Evolutionary conservation across 1,140 invertebrate species (phyloP).

Genomic region (Ericerus pela): DNA sequence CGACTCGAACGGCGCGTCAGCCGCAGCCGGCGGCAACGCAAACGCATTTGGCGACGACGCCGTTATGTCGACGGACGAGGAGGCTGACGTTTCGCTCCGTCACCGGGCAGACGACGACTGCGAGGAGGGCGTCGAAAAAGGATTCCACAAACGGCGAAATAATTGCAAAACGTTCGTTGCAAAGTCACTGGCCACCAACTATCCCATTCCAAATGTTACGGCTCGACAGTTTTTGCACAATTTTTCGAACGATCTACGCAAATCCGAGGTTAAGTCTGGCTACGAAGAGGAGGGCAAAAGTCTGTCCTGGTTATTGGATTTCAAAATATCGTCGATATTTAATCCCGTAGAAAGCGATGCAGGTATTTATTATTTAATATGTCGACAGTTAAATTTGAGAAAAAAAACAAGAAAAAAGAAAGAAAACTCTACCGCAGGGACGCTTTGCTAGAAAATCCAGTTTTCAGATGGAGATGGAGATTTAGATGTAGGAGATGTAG

Average conservation of each 20-base stretch:
- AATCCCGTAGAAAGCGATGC: constrained; percentile 1
- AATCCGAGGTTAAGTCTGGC: neutral
- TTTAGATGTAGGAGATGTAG: no score
- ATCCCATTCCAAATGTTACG: neutral
- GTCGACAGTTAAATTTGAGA: no score
- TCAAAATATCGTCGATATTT: constrained; percentile 3
- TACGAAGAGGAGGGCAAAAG: neutral
- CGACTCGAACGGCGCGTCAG: neutral
- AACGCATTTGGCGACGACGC: no score
- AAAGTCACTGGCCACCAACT: neutral
- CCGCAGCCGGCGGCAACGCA: neutral
- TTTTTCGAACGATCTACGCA: constrained; percentile 4
- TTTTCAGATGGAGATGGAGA: no score
- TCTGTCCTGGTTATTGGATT: constrained; percentile 4
- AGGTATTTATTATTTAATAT: no score
- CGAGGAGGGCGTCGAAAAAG: no score
- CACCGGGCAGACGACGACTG: no score
- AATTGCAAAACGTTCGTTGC: neutral
- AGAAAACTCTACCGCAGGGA: no score
- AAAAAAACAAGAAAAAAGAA: no score
- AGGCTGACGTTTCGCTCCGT: no score
- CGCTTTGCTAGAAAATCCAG: no score
- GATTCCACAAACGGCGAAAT: neutral
- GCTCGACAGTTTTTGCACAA: constrained; percentile 2
- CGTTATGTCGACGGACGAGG: no score